Evolutionary conservation across 2,888 invertebrate species (phyloP), one percentile per base, ranked within the genome.

Genomic region (Acrocyrtus sp.): DNA sequence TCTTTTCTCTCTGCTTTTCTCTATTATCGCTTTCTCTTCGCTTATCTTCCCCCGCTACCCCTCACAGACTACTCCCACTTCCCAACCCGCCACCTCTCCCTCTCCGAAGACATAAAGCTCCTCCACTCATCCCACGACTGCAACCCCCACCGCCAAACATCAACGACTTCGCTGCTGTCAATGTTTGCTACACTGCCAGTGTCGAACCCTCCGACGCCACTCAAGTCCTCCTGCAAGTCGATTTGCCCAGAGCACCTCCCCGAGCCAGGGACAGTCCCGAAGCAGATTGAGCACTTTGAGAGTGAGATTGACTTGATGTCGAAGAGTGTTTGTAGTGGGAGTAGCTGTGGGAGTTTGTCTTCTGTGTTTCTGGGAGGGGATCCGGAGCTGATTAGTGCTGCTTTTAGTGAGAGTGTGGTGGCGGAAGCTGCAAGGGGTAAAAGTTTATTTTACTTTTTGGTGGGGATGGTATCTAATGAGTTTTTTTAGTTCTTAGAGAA

Each of bases 171-270:
- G 12, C 17, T 58, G 15, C 19, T 19, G 17, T 50, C 50, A n/a
- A 24, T 50, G 6, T 26, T 26, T 24, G 26, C 22, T n/a, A 26
- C 10, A 5, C 12, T 24, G 6, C 22, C 21, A 50, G 19, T 26
- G 2, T 12, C 12, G 24, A 4, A 21, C 22, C 48, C 6, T 21
- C 2, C 3, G 10, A 2, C 1, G 24, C 21, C 21, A 17, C 19
- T n/a, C 5, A 17, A 17, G 1, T 26, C 26, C 3, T 26, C 87
- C 90, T 77, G 10, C 24, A 19, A 22, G 22, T 8, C 8, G 3
- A 50, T 79, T n/a, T 74, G 75, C 27, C 77, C 80, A 10, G 80
- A 80, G 60, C 78, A 78, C 65, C 70, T 80, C 19, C 80, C 80
- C 24, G 70, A 75, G 48, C 76, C 79, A 10, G 80, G 80, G 29